phyloP scores from a whole-genome alignment of 92 coral and sea anemone genomes.

The Ricordea florida region DNA sequence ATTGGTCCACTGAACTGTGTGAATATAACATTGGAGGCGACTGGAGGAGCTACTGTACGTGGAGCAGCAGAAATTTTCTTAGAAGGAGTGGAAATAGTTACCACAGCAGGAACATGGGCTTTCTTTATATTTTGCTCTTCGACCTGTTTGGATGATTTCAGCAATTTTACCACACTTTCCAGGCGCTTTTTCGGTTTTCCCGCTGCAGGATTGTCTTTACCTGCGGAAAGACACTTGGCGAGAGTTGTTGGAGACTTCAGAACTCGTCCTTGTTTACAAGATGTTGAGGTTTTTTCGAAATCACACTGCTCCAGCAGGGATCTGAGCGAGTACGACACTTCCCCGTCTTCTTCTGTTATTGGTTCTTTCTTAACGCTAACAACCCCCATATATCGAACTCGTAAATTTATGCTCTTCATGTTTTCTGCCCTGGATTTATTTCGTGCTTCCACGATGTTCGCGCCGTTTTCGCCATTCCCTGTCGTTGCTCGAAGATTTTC shows the following conservation, averaged over 20 bases:
- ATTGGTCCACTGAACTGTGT: neutral
- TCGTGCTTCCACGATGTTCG: conserved; percentile 19
- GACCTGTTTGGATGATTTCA: conserved; percentile 15
- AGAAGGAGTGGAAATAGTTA: neutral
- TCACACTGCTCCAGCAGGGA: conserved; percentile 33
- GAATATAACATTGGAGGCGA: neutral
- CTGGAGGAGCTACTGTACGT: neutral
- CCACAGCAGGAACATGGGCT: neutral
- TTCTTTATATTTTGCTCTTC: neutral
- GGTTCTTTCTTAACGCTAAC: conserved; percentile 31
- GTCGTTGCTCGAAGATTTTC: conserved; percentile 1
- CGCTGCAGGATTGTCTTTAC: neutral
- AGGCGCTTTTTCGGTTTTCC: conserved; percentile 18
- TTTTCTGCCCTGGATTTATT: neutral
- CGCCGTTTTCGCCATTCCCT: conserved; percentile 26
- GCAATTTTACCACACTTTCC: conserved; percentile 29
- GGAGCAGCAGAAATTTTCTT: conserved; percentile 1
- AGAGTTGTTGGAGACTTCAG: conserved; percentile 25
- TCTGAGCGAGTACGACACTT: conserved; percentile 10
- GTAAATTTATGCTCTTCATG: conserved; percentile 11
- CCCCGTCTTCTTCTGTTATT: conserved; percentile 11
- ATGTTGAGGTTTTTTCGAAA: neutral
- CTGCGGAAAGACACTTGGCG: neutral
- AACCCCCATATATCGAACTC: conserved; percentile 28
- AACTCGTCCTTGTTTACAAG: neutral